Evolutionary conservation across 1,140 invertebrate species (phyloP), one percentile per base, ranked within the genome.

Genomic region (Drosophila grimshawi): DNA sequence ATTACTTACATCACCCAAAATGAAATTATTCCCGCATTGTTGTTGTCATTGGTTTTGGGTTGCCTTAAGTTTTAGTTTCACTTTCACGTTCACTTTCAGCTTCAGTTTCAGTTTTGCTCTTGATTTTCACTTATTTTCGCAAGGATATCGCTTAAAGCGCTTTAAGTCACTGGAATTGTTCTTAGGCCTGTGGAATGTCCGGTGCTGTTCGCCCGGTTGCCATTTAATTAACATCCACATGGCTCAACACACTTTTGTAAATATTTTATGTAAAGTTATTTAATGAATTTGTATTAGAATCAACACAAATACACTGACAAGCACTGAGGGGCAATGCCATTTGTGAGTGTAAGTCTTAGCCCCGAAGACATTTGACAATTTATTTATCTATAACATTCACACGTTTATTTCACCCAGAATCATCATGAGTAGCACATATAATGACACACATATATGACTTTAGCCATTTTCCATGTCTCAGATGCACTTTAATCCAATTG

Each of bases 281-380:
- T 81, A 81, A 81, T 81, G 78, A 62, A 80, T 66, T 81, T 69
- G 71, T 62, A 65, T 76, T 76, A 46, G 76, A 53, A 32, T 32
- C 41, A 46, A 27, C 27, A 19, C 46, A n/a, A 39, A 43, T 37
- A 32, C 10, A 19, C 39, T 5, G 39, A 43, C 51, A 32, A 29
- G 19, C 45, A 41, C 62, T 19, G 29, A 43, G n/a, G 39, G 37
- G 27, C 19, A 1, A 59, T 46, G 3, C 33, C 27, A 49, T 39
- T 59, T 8, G 10, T 32, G 27, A 39, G n/a, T 43, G n/a, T 41
- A 7, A 37, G 37, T 56, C 53, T 30, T 7, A 8, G n/a, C 3
- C 53, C 53, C 32, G 43, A 57, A 46, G 35, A 8, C 32, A 39
- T 27, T 49, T 49, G 45, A 27, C 49, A 11, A 53, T 55, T 43